Percentiles rank a stretch among this genome's conserved stretches.
Conservation (phyloP, 2,797 vertebrate genomes). For the Sarcophilus harrisii region DNA sequence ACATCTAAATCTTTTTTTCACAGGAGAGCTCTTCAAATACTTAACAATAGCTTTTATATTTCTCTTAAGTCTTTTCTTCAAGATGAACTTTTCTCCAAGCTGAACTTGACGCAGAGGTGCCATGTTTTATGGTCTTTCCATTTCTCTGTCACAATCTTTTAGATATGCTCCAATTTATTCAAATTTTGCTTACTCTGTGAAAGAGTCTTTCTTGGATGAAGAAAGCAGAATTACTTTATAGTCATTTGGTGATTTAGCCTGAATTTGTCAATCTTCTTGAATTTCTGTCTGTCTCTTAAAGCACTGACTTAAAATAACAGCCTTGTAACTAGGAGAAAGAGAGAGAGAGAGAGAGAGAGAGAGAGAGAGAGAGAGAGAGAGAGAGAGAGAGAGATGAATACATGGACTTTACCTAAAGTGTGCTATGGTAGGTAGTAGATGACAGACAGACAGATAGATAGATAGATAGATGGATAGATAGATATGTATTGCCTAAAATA, state of each 20-base stretch:
- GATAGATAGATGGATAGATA: not conserved
- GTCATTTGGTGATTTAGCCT: not conserved
- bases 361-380: not conserved
- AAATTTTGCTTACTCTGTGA: not conserved
- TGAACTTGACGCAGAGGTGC: not conserved
- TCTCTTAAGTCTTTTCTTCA: not conserved
- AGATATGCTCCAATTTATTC: not conserved
- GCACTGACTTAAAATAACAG: not conserved
- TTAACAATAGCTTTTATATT: not conserved
- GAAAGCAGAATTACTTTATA: not conserved
- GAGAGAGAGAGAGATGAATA: not conserved
- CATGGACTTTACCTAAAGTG: no score
- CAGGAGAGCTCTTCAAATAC: not conserved
- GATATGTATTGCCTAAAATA: not conserved
- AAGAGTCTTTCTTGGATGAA: not conserved
- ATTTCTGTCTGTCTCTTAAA: not conserved
- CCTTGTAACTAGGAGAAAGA: not conserved
- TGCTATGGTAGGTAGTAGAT: no score
- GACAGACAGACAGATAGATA: no score
- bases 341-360: not conserved
- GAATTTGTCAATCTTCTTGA: not conserved
- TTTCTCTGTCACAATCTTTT: not conserved
- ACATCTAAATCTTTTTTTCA: not conserved
- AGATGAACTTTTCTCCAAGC: not conserved
- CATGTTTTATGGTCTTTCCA: not conserved